phyloP scores from a whole-genome alignment of 2,888 invertebrate genomes.

The Campoletis raptor region DNA sequence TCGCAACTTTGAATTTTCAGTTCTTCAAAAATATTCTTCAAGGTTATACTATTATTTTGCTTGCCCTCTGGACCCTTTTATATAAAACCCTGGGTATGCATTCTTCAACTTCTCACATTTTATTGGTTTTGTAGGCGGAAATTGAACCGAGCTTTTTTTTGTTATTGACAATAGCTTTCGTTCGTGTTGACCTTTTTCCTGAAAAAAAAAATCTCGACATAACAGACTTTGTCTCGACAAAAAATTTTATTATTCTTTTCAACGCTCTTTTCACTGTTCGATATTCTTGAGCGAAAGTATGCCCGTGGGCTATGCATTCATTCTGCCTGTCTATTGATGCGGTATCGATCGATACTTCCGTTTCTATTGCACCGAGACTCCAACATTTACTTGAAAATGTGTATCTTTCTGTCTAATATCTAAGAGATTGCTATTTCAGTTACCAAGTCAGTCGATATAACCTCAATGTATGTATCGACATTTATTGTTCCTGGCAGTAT shows the following conservation, averaged over 20 bases:
- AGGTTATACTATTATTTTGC: too few relatives aligned
- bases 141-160: neutral
- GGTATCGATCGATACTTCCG: slow-evolving; percentile 41
- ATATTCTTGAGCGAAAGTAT: slow-evolving; percentile 38
- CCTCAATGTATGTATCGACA: slow-evolving; percentile 33
- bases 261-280: slow-evolving; percentile 30
- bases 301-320: slow-evolving; percentile 1
- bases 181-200: neutral
- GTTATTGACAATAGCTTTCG: neutral
- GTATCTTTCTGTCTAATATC: slow-evolving; percentile 52
- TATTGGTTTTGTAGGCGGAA: neutral
- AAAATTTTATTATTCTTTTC: slow-evolving; percentile 42
- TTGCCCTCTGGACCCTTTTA: too few relatives aligned
- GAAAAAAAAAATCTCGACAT: neutral
- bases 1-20: neutral
- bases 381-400: slow-evolving; percentile 22
- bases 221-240: slow-evolving; percentile 25
- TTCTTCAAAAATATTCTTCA: neutral
- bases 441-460: slow-evolving; percentile 15
- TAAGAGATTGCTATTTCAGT: slow-evolving; percentile 56
- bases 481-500: slow-evolving; percentile 46
- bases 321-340: slow-evolving; percentile 44
- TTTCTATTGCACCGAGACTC: slow-evolving; percentile 18
- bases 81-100: neutral
- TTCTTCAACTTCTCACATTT: neutral